phyloP scores from a whole-genome alignment of 1,140 invertebrate species.

The Scaptomyza hsui region DNA sequence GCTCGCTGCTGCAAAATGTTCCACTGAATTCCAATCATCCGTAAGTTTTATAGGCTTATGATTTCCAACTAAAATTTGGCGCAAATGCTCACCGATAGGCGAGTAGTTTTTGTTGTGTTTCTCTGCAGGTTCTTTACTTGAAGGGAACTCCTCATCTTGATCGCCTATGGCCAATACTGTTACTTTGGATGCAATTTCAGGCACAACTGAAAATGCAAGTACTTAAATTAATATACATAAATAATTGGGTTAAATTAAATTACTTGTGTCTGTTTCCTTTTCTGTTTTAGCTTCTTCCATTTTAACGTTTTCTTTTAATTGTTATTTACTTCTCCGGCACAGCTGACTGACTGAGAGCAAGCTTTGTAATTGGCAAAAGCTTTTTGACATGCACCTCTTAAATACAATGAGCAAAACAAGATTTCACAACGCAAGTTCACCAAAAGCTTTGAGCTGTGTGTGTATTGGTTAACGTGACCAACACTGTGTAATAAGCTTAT shows the following conservation, averaged over 20 bases:
- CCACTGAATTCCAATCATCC: constrained; percentile 9
- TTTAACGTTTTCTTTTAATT: background rate
- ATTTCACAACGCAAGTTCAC: background rate
- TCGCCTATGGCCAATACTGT: constrained; percentile 25
- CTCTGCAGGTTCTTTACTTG: background rate
- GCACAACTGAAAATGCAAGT: background rate
- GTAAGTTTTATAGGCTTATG: background rate
- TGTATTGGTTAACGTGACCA: too few species aligned
- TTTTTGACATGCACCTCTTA: too few species aligned
- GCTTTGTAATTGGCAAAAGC: background rate
- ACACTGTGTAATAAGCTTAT: too few species aligned
- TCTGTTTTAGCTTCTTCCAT: background rate
- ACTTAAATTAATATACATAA: background rate
- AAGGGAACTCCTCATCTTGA: too few species aligned
- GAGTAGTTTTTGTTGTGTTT: background rate
- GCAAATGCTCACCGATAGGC: background rate
- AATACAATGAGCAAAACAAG: background rate
- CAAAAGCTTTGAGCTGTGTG: background rate
- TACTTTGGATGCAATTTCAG: background rate
- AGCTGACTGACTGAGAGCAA: background rate
- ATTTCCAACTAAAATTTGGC: constrained; percentile 6
- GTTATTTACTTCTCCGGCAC: background rate
- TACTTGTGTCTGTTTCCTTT: background rate
- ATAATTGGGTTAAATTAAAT: background rate
- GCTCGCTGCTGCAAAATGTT: background rate